A percentile compares a stretch with the other conserved stretches of the same genome.
phyloP scores from a whole-genome alignment of 2,888 invertebrate genomes.

The Germaria angustata region DNA sequence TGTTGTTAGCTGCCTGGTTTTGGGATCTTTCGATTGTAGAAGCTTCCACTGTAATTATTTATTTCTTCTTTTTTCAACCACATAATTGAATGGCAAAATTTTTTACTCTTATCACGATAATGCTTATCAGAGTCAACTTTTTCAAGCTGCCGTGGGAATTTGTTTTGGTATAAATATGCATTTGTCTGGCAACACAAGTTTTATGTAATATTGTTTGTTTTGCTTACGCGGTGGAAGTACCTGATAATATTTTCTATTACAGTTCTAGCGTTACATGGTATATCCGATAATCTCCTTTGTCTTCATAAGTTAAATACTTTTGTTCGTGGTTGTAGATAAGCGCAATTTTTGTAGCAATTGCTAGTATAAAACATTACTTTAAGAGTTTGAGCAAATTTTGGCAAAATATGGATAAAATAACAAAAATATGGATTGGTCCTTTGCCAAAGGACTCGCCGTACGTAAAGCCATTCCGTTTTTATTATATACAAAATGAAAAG shows the following conservation, averaged over 20 bases:
- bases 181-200: constrained; percentile 30
- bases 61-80: too few species aligned
- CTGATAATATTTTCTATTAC: too few species aligned
- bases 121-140: too few species aligned
- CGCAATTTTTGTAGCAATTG: neutral
- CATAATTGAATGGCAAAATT: too few species aligned
- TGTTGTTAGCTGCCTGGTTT: too few species aligned
- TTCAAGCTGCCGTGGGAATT: too few species aligned
- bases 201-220: constrained; percentile 47
- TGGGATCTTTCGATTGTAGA: too few species aligned
- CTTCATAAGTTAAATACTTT: too few species aligned
- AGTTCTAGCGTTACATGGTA: too few species aligned
- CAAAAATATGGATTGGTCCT: constrained; percentile 80
- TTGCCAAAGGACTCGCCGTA: constrained; percentile 86
- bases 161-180: neutral
- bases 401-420: constrained; percentile 77
- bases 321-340: too few species aligned
- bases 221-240: neutral
- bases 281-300: too few species aligned
- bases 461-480: constrained; percentile 87
- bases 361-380: constrained; percentile 25
- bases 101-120: neutral
- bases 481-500: constrained; percentile 87
- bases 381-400: constrained; percentile 46
- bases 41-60: too few species aligned